Base-by-base conservation (phyloP, 2,888 invertebrate species). In the Orthosia gothica region DNA sequence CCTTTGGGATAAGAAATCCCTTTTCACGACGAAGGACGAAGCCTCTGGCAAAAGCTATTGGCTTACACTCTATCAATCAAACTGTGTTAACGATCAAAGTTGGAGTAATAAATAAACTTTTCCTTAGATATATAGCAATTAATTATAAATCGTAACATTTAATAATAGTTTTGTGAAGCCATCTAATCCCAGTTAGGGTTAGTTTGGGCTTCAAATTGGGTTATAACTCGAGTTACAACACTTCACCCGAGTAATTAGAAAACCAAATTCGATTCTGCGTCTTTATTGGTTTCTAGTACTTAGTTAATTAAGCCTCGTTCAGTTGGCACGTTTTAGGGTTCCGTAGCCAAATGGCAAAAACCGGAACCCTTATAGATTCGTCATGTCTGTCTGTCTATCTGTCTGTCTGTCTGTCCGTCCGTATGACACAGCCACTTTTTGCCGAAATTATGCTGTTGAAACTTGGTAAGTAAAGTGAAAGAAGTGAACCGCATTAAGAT, bases 241-340 rank as follows among this genome's bases (percentile, higher is more conserved):
- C 64, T 61, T 55, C 32, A 52, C 52, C 16, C 61, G 47, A 62
- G 58, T 82, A 76, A 82, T 74, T 79, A 64, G 69, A 70, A 74
- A 79, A 74, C 61, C 64, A 63, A 63, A 67, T 64, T 59, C 16
- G 54, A 50, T 54, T 61, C 16, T 40, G 15, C 58, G 32, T 70
- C 32, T 64, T 74, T 54, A 67, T 67, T 76, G 61, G 23, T 59
- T 65, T 40, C 49, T 32, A 52, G 32, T 62, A 74, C 18, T 13
- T 61, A 52, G 2, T 40, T 40, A 40, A 40, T 40, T 40, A 9
- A 4, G 40, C 40, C 40, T n/a, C n/a, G n/a, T n/a, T n/a, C n/a
- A n/a, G n/a, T n/a, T n/a, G n/a, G n/a, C n/a, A n/a, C n/a, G n/a
- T n/a, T n/a, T n/a, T n/a, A n/a, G n/a, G n/a, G n/a, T n/a, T n/a